Conservation (phyloP, 2,113 vertebrate genomes). For the Ariopsis seemanni region DNA sequence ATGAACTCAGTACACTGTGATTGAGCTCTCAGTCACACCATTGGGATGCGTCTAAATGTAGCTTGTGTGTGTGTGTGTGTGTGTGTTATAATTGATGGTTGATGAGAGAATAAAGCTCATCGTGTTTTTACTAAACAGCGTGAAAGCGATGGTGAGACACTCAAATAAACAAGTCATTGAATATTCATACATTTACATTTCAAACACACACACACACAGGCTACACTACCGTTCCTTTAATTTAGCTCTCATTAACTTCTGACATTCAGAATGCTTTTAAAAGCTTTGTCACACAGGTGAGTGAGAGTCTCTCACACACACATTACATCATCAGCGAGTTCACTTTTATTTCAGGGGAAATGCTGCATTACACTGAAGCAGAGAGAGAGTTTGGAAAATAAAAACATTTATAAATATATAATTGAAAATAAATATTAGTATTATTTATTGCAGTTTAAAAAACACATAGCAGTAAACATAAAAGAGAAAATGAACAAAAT, state of each 20-base stretch:
- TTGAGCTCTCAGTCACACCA: no score
- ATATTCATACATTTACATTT: neutral
- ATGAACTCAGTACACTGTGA: no score
- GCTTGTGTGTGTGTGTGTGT: neutral
- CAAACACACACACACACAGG: neutral
- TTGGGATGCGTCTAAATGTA: no score
- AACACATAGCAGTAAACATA: neutral
- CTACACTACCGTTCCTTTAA: neutral
- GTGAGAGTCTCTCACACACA: neutral
- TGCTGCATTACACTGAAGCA: neutral
- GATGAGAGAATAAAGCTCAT: neutral
- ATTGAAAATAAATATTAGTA: neutral
- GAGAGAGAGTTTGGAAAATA: neutral
- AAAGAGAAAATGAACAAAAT: neutral
- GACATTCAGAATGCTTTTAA: neutral
- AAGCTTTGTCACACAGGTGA: neutral
- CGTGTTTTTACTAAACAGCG: neutral
- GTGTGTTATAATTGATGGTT: neutral
- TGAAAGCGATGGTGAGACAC: neutral
- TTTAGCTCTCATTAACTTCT: neutral
- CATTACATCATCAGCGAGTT: neutral
- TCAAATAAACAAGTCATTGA: neutral
- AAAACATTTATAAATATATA: no score
- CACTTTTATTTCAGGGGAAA: neutral
- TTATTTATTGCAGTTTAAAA: neutral